phyloP scores from a whole-genome alignment of 2,113 vertebrate species.

The Strix aluco region DNA sequence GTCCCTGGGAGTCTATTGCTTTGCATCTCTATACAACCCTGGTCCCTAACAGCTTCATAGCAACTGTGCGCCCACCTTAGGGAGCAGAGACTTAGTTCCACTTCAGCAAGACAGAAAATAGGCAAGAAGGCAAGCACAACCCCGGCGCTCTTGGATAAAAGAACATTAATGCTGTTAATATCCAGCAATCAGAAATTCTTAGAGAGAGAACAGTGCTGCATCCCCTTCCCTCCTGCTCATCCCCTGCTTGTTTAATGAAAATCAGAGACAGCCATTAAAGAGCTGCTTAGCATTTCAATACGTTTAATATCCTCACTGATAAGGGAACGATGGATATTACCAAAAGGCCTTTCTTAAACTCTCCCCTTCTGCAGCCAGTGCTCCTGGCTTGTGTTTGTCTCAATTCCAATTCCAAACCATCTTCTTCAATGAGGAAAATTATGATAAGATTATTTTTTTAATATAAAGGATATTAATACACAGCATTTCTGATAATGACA shows the following conservation, averaged over 20 bases:
- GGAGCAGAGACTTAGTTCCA: conserved; percentile 1
- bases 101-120: conserved; percentile 38
- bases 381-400: conserved; percentile 34
- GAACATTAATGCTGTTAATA: conserved; percentile 46
- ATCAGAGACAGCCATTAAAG: conserved; percentile 60
- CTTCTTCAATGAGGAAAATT: conserved; percentile 31
- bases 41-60: background rate
- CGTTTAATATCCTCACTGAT: conserved; percentile 60
- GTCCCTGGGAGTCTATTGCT: background rate
- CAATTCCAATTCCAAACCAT: conserved; percentile 27
- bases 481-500: conserved; percentile 32
- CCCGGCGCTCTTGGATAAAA: background rate
- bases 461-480: conserved; percentile 32
- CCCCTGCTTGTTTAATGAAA: conserved; percentile 53
- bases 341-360: conserved; percentile 40
- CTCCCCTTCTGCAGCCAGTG: background rate
- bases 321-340: conserved; percentile 54
- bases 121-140: background rate
- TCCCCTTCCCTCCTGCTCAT: conserved; percentile 29
- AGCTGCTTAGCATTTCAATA: conserved; percentile 68
- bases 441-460: conserved; percentile 28
- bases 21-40: background rate
- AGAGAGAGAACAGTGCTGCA: background rate
- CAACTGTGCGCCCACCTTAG: background rate
- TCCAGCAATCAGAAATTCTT: conserved; percentile 49